phyloP scores from a whole-genome alignment of 2,113 vertebrate genomes.

The Ictalurus furcatus region DNA sequence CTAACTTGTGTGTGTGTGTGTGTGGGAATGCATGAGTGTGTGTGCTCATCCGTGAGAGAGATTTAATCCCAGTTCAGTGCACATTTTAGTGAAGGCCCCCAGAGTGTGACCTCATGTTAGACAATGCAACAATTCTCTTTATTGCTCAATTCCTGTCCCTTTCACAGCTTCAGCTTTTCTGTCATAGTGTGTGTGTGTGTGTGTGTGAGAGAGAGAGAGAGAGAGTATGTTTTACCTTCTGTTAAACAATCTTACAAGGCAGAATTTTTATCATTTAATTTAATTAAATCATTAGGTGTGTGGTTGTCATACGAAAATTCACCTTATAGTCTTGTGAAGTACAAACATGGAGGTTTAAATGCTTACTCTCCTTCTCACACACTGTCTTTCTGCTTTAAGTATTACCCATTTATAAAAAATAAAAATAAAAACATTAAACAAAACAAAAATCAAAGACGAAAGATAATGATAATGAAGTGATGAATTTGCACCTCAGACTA shows the following conservation, averaged over 20 bases:
- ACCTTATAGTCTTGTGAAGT: not conserved
- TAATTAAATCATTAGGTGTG: not conserved
- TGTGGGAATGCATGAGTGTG: not conserved
- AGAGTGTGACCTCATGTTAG: conserved; percentile 43
- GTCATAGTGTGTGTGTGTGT: conserved; percentile 16
- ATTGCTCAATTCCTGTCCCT: conserved; percentile 54
- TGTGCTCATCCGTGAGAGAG: conserved; percentile 9
- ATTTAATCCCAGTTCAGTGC: conserved; percentile 51
- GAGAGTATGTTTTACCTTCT: not conserved
- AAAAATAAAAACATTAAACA: not conserved
- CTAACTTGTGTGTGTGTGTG: not conserved
- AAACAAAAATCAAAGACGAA: not conserved
- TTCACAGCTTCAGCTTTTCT: conserved; percentile 33
- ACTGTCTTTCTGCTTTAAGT: not conserved
- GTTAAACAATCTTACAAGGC: not conserved
- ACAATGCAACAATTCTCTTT: conserved; percentile 50
- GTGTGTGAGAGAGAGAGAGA: not conserved
- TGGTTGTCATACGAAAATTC: not conserved
- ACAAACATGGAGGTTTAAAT: not conserved
- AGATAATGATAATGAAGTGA: not conserved
- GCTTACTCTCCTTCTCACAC: not conserved
- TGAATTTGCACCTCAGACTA: not conserved
- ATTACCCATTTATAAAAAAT: not conserved
- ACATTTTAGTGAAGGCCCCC: conserved; percentile 48
- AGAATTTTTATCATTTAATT: not conserved